phyloP scores from a whole-genome alignment of 2,113 vertebrate species.

The Sula dactylatra region DNA sequence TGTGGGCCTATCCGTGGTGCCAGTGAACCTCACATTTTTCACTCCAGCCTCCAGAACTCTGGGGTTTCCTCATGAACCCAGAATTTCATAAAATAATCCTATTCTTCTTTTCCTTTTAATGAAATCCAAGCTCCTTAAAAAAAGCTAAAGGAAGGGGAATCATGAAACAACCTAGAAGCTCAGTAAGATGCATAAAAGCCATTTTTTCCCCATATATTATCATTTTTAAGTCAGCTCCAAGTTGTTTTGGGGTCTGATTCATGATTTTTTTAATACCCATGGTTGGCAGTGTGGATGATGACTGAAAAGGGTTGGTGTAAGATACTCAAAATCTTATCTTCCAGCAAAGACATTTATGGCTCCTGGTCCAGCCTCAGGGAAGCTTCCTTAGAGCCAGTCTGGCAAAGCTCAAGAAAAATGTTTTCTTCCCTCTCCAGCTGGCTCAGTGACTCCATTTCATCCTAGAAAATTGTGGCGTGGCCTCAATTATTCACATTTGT shows the following conservation, averaged over 20 bases:
- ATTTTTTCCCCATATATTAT: not conserved
- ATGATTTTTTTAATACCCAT: not conserved
- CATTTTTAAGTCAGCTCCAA: not conserved
- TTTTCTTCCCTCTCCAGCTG: constrained; percentile 40
- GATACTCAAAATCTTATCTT: not conserved
- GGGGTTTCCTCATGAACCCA: not conserved
- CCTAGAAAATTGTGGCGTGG: not conserved
- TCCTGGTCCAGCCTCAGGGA: not conserved
- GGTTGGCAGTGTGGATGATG: not conserved
- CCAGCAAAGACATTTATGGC: not conserved
- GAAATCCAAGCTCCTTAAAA: not conserved
- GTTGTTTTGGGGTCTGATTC: not conserved
- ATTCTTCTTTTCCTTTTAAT: not conserved
- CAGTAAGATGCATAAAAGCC: not conserved
- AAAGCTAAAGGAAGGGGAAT: not conserved
- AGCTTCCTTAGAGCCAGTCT: not conserved
- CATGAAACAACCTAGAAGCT: not conserved
- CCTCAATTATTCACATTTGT: constrained; percentile 5
- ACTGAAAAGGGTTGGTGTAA: not conserved
- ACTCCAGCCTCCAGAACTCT: not conserved
- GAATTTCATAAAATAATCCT: not conserved
- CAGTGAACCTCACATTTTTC: not conserved
- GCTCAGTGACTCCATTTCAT: not conserved
- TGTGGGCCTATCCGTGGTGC: not conserved
- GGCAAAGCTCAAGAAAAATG: not conserved